Conservation (phyloP, 92 coral and sea anemone species). For the Ricordea florida region DNA sequence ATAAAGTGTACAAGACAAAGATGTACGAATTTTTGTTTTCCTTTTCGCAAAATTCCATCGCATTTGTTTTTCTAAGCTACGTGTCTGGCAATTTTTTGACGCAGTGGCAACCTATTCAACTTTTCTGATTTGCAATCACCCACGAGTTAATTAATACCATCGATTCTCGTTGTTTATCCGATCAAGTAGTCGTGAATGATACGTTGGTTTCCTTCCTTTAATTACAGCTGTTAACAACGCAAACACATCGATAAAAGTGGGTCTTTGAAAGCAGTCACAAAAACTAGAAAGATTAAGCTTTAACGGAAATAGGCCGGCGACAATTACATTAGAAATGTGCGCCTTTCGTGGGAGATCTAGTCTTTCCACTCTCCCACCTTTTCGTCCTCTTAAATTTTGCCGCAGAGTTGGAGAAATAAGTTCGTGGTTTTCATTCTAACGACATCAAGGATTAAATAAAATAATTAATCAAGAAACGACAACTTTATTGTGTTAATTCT, state of each 20-base stretch:
- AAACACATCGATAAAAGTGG: slow-evolving; percentile 10
- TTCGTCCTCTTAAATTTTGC: too few relatives aligned
- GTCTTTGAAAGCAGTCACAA: background rate
- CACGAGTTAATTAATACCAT: slow-evolving; percentile 14
- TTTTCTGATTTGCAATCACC: background rate
- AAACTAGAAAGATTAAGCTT: background rate
- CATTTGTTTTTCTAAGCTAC: background rate
- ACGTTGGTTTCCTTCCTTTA: slow-evolving; percentile 27
- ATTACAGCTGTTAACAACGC: slow-evolving; percentile 22
- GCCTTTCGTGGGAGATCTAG: too few relatives aligned
- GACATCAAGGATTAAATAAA: too few relatives aligned
- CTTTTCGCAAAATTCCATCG: background rate
- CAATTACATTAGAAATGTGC: background rate
- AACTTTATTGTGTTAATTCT: background rate
- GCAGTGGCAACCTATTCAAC: too few relatives aligned
- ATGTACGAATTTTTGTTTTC: too few relatives aligned
- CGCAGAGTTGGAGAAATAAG: too few relatives aligned
- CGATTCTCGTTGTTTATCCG: background rate
- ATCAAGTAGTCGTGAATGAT: background rate
- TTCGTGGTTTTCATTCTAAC: too few relatives aligned
- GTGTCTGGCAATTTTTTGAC: slow-evolving; percentile 3
- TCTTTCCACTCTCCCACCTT: too few relatives aligned
- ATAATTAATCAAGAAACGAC: slow-evolving; percentile 7
- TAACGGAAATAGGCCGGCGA: background rate
- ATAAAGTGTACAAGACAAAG: too few relatives aligned